Evolutionary conservation across 2,113 vertebrate species (phyloP).

Genomic region (Apodemus speciosus): DNA sequence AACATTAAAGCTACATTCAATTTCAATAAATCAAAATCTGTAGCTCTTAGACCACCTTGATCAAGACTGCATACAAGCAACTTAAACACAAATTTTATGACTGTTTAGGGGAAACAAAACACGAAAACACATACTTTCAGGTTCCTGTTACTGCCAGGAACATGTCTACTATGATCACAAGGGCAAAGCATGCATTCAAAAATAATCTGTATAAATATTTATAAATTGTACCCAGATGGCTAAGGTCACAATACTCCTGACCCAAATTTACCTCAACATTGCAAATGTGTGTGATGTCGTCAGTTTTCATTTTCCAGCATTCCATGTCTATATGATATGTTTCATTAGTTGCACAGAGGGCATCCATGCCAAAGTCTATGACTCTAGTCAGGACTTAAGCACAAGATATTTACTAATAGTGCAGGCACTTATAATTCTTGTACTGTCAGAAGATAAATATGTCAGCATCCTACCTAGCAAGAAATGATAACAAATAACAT

Average conservation of each 20-base stretch:
- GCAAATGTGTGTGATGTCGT: background rate
- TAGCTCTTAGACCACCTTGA: constrained; percentile 52
- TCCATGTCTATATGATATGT: background rate
- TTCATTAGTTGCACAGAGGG: background rate
- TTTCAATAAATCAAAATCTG: constrained; percentile 68
- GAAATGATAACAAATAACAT: background rate
- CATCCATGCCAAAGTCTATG: background rate
- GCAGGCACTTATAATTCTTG: background rate
- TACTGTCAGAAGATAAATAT: background rate
- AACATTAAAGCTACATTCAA: constrained; percentile 53
- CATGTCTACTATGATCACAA: constrained; percentile 19
- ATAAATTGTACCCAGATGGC: constrained; percentile 46
- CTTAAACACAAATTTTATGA: constrained; percentile 67
- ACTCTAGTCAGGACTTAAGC: background rate
- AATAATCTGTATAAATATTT: constrained; percentile 56
- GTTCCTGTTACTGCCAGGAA: constrained; percentile 25
- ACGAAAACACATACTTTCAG: background rate
- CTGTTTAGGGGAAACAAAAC: background rate
- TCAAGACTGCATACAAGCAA: constrained; percentile 31
- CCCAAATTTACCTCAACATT: background rate
- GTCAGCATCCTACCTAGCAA: background rate
- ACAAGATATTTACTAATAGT: background rate
- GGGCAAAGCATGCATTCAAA: background rate
- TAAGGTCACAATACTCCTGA: background rate
- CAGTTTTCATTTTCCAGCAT: background rate